Base-by-base conservation (phyloP, 64 coral and sea anemone species). In the Catalaphyllia jardinei region DNA sequence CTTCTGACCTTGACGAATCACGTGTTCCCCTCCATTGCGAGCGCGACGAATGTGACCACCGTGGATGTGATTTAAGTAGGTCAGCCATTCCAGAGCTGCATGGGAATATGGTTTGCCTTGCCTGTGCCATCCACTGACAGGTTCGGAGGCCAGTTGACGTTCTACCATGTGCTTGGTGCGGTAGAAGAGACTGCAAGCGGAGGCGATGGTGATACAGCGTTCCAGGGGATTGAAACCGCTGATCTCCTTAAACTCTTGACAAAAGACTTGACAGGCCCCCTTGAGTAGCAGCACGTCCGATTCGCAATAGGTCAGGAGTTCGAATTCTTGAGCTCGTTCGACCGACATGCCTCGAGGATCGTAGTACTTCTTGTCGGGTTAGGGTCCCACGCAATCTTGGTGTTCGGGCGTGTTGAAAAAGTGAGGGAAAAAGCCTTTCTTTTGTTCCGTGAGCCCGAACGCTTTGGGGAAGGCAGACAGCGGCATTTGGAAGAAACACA, bases 401-500 rank as follows among this genome's bases (percentile, higher is more conserved):
- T 93, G 88, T 0, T 87, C 86, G 0, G 24, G 19, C 0, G 2
- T 27, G 18, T 88, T 93, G 1, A 88, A 88, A 2, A 81, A 80
- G 50, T 93, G 86, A 0, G 85, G 91, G 14, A 88, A 93, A 25
- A 59, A 81, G 0, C 91, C 91, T 10, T 93, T n/a, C n/a, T n/a
- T 93, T 1, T 25, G 19, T 62, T 89, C 79, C 0, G 7, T 1
- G 0, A 90, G 17, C 0, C 80, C 73, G 17, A 94, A 94, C 1
- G 88, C 54, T 22, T 90, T 86, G 0, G 88, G 74, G 25, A 94
- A 87, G 0, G 1, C 7, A 0, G 52, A 3, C 0, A 94, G 31
- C 1, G 88, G 49, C 73, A 94, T 90, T 28, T n/a, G 24, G 13
- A 94, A 10, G 30, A 94, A 94, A 17, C 79, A 81, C 20, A 94